Evolutionary conservation across 2,797 vertebrate genomes (phyloP), one percentile per base, ranked within the genome.

Genomic region (Adelosebastes latens): DNA sequence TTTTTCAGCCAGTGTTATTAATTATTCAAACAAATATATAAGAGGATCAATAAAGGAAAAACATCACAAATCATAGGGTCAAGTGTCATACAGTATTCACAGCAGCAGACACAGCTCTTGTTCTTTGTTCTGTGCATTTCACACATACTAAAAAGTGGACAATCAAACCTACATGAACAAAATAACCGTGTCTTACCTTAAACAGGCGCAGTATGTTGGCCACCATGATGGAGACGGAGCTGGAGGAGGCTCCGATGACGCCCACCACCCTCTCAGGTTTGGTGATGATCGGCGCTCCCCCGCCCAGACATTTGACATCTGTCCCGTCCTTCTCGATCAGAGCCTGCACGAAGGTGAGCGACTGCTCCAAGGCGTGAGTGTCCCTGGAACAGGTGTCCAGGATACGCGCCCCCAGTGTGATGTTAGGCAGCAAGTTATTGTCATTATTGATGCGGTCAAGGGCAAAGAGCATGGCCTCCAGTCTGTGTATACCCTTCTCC

Each of bases 221-320:
- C 94, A 99, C 98, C 98, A 99, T 99, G 92, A 99, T 99, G 90
- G 98, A 99, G 75, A 99, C 98, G 0, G 98, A 99, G 94, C 98
- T 99, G 86, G 97, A 98, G 0, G 98, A 99, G 18, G 98, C 98
- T 0, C 98, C 98, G 1, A 99, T 99, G 85, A 99, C 98, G 0
- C 98, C 98, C 34, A 98, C 98, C 88, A 99, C 98, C 2, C 98
- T 88, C 90, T 99, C 98, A 0, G 98, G 98, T 68, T 98, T 98
- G 92, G 98, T 98, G 95, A 99, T 97, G 94, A 99, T 97, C 72
- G 98, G 98, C 0, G 97, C 97, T 0, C 98, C 98, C 0, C 98
- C 98, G 0, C 97, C 97, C 75, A 97, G 94, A 0, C 98, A 99
- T 84, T 98, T 98, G 67, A 99, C 98, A 81, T 99, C 98, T 0